phyloP scores from a whole-genome alignment of 2,113 vertebrate genomes.

The Podilymbus podiceps region DNA sequence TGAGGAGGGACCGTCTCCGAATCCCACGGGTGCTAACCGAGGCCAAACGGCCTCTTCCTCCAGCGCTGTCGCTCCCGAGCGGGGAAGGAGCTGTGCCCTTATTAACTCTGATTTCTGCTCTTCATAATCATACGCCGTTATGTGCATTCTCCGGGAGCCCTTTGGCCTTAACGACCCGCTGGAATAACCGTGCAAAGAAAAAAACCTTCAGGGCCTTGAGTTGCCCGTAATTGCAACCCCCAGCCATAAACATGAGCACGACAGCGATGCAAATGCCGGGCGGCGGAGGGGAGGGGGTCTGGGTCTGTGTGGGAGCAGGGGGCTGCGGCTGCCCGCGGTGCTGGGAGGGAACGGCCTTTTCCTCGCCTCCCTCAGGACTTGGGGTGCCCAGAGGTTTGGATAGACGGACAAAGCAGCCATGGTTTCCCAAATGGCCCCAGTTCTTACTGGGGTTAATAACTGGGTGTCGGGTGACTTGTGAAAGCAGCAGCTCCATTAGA shows the following conservation, averaged over 20 bases:
- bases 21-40: background rate
- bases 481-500: background rate
- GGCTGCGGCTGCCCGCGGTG: background rate
- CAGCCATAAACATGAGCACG: background rate
- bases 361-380: background rate
- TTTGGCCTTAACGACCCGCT: background rate
- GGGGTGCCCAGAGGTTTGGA: background rate
- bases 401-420: background rate
- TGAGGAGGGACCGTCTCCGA: background rate
- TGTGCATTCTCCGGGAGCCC: background rate
- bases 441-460: background rate
- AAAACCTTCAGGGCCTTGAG: background rate
- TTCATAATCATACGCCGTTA: background rate
- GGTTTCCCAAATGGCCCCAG: background rate
- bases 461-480: background rate
- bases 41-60: background rate
- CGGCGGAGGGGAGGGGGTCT: fast-evolving
- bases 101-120: background rate
- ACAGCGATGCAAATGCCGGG: background rate
- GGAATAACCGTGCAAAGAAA: background rate
- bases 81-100: background rate
- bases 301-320: background rate
- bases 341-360: fast-evolving
- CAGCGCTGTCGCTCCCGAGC: fast-evolving
- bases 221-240: background rate